Evolutionary conservation across 2,113 vertebrate genomes (phyloP), one percentile per base, ranked within the genome.

Genomic region (Bambusicola thoracicus): DNA sequence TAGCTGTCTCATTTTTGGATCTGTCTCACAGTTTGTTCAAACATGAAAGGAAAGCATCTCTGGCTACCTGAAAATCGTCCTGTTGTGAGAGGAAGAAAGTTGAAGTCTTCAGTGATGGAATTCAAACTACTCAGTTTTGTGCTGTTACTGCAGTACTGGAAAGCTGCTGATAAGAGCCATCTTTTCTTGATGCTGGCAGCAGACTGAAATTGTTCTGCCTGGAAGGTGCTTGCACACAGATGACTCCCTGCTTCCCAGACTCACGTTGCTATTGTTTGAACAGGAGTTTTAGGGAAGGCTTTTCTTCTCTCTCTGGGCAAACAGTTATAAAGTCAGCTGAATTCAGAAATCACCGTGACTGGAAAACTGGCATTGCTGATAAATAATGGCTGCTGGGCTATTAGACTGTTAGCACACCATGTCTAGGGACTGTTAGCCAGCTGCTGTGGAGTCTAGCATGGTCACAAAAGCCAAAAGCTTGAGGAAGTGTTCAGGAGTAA

Each of bases 1-100:
- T 58, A 72, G 22, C 80, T 88, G 85, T 92, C 78, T 40, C 46
- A 30, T 82, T 91, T 96, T 87, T 93, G 89, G 75, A 85, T 93
- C 85, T 0, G 0, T 69, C 55, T 87, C 59, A 6, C 32, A 49
- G 58, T 76, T 89, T 87, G 19, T 89, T 93, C 84, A 73, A 75
- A 69, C 0, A 4, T 38, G 30, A 40, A 53, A 78, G 51, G 38
- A n/a, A 56, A 87, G 36, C 66, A 29, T 78, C 55, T 93, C 32
- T 92, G 83, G 80, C 51, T 81, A 79, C 86, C 59, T 87, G 72
- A 49, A 77, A 80, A 65, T 4, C 30, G 7, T 85, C 15, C 16
- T 76, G 44, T 92, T 4, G 1, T 80, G 68, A 58, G 77, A 89
- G 70, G 53, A 59, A 89, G 59, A 76, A 72, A 94, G 90, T 84